Evolutionary conservation across 2,113 vertebrate genomes (phyloP).

Genomic region (Tragelaphus scriptus): DNA sequence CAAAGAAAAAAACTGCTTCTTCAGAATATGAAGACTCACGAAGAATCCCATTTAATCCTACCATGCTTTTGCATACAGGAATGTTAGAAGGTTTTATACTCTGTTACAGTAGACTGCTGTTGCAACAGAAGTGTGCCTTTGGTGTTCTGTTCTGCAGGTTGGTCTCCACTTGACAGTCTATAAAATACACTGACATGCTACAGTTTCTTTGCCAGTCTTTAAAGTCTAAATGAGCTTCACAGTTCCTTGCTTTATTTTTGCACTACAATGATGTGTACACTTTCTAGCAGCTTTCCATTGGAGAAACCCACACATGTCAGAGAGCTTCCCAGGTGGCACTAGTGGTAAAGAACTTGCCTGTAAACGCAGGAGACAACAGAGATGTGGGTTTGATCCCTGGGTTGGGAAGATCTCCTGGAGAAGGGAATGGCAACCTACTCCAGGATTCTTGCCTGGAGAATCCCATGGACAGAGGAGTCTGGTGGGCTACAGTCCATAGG

Average conservation of each 20-base stretch:
- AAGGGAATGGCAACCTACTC: neutral
- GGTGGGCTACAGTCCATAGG: neutral
- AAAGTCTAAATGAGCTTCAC: neutral
- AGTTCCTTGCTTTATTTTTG: neutral
- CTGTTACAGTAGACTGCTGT: neutral
- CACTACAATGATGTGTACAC: neutral
- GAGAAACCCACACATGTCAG: neutral
- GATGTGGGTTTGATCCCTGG: neutral
- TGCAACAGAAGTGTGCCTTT: neutral
- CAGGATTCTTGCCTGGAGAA: neutral
- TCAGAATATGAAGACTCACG: neutral
- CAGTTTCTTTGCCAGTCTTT: neutral
- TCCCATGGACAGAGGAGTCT: neutral
- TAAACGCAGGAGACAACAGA: neutral
- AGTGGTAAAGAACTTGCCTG: neutral
- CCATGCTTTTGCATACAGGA: neutral
- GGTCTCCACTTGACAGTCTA: neutral
- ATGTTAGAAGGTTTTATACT: neutral
- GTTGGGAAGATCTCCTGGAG: neutral
- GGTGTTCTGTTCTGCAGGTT: neutral
- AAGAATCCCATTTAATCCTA: slow-evolving; percentile 24
- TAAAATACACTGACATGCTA: neutral
- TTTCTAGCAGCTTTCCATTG: neutral
- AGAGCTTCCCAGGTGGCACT: neutral
- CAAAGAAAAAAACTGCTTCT: slow-evolving; percentile 30